A percentile compares a stretch with the other conserved stretches of the same genome.
Evolutionary conservation across 2,113 vertebrate species (phyloP).

Genomic region (Phrynosoma blainvillii): DNA sequence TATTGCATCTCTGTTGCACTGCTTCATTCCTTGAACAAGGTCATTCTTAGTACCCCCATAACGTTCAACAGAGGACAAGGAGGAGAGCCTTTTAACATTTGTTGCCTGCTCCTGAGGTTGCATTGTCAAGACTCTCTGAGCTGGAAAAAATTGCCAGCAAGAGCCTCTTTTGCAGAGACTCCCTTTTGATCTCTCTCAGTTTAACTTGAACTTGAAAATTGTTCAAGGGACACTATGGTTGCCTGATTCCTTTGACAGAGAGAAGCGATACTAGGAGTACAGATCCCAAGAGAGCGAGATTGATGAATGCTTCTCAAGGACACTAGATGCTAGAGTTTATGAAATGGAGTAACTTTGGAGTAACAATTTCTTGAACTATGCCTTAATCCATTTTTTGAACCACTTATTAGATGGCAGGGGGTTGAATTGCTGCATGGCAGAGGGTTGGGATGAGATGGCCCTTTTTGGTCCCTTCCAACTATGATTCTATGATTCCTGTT

Average conservation of each 20-base stretch:
- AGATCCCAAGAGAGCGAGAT: too few species aligned
- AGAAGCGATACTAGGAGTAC: not conserved
- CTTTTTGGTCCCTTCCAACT: too few species aligned
- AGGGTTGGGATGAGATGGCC: too few species aligned
- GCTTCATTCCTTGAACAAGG: not conserved
- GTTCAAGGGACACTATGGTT: not conserved
- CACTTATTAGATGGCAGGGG: too few species aligned
- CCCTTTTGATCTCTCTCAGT: conserved; percentile 18
- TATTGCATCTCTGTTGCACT: not conserved
- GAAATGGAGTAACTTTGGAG: not conserved
- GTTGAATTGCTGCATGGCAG: too few species aligned
- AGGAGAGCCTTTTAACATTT: conserved; percentile 25
- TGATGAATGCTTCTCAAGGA: not conserved
- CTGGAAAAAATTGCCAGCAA: not conserved
- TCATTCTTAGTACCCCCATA: not conserved
- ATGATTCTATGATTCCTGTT: too few species aligned
- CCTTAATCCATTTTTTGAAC: too few species aligned
- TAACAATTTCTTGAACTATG: not conserved
- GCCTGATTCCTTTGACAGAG: not conserved
- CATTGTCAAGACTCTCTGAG: conserved; percentile 9
- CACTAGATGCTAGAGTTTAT: not conserved
- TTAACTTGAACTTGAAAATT: conserved; percentile 7
- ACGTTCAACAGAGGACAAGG: not conserved
- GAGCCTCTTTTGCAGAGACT: conserved; percentile 1
- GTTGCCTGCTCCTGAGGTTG: conserved; percentile 14